phyloP scores from a whole-genome alignment of 2,797 vertebrate species.

The Falco columbarius region DNA sequence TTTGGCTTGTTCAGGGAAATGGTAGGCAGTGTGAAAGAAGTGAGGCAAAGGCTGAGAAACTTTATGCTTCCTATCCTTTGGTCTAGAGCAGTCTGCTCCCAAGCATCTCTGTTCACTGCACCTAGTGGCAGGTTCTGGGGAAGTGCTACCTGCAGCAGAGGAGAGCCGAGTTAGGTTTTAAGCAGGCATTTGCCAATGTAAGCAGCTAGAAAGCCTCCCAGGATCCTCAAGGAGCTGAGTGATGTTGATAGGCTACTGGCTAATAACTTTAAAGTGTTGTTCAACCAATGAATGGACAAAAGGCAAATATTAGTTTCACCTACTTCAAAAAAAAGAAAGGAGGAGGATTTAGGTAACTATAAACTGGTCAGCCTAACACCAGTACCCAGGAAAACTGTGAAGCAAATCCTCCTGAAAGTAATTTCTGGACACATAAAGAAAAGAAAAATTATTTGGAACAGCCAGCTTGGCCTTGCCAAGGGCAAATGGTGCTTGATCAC shows the following conservation, averaged over 20 bases:
- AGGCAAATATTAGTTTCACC: fast-evolving
- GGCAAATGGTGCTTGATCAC: background rate
- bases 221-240: background rate
- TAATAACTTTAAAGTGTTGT: background rate
- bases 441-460: background rate
- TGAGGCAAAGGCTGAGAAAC: background rate
- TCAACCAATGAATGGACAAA: background rate
- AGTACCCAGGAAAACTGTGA: background rate
- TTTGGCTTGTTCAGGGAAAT: background rate
- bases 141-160: background rate
- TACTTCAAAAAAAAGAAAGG: background rate
- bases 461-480: background rate
- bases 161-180: background rate
- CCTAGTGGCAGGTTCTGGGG: background rate
- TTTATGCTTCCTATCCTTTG: background rate
- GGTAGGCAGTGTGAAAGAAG: fast-evolving
- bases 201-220: background rate
- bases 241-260: background rate
- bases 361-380: background rate
- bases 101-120: background rate
- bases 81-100: background rate
- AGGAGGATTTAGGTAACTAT: background rate
- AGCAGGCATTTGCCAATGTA: background rate
- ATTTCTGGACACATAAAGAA: background rate
- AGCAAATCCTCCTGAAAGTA: background rate